Base-by-base conservation (phyloP, 2,797 vertebrate genomes). In the Leptatherina wallacei region DNA sequence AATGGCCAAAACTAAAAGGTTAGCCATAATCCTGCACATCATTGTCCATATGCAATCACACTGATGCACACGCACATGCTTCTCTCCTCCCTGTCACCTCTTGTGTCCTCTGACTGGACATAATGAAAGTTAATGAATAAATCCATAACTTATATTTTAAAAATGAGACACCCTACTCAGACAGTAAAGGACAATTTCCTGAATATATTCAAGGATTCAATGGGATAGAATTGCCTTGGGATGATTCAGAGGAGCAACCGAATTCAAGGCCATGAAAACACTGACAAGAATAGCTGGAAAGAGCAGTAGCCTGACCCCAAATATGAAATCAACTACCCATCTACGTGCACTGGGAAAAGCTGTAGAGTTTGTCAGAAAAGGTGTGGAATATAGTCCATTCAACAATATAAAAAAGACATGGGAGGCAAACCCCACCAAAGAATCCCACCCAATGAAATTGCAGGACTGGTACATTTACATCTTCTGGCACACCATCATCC, bases 51-150 rank as follows among this genome's bases (percentile, higher is more conserved):
- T 71, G 69, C 54, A 62, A 62, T 52, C 44, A 22, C 56, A 60
- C 51, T 40, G 18, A 72, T 36, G 54, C 58, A 78, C 61, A 57
- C 61, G 54, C 72, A 69, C 69, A 6, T 7, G 29, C 24, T 38
- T 55, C 75, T 85, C 62, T 85, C 81, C 71, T 86, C 61, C 73
- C 60, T 54, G 73, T 90, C 82, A 84, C 85, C 83, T 85, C 84
- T 38, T 0, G 66, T 87, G 89, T 92, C 89, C 88, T 90, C 88
- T 77, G 82, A 85, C 71, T 80, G 75, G 83, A 83, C 78, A 79
- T 85, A 83, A 90, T 90, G 74, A 88, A 90, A 88, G 80, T 84
- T 85, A 90, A 92, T 93, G 91, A 91, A 89, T 87, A 86, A 87
- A 91, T 90, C 85, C 88, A 90, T 89, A 90, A 89, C 70, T 88